These are phyloP conservation scores for Onychomys torridus DNA, from an alignment of 2,797 vertebrate genomes.

Conservation along the genomic window DNA sequence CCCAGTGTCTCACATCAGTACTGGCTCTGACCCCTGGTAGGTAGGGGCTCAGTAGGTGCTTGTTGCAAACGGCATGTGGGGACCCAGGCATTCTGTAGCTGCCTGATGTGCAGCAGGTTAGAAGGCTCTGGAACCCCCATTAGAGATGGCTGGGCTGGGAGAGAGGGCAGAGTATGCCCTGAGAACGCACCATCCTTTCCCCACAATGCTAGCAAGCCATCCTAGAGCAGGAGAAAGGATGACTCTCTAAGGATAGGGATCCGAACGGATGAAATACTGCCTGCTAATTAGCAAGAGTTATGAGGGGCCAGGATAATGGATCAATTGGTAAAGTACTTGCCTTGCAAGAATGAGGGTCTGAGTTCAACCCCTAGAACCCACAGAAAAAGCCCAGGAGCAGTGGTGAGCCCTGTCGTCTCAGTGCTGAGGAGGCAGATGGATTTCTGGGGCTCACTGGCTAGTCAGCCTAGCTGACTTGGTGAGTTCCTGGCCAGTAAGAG, in stretches of 20 bases:
- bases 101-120: not conserved
- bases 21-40: no score
- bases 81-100: not conserved
- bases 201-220: not conserved
- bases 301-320: not conserved
- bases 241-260: not conserved
- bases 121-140: not conserved
- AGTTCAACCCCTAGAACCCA: not conserved
- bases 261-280: not conserved
- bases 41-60: not conserved
- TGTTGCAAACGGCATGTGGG: not conserved
- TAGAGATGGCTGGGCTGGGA: not conserved
- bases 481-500: not conserved
- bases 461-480: not conserved
- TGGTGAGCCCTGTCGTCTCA: not conserved
- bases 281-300: not conserved
- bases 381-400: not conserved
- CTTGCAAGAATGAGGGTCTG: not conserved
- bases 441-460: not conserved
- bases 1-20: not conserved
- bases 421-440: not conserved
- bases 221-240: not conserved
- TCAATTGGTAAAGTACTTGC: not conserved
- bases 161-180: not conserved
- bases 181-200: no score